These are phyloP conservation scores for Orycteropus afer DNA, from an alignment of 2,113 vertebrate species.

Conservation along the genomic window DNA sequence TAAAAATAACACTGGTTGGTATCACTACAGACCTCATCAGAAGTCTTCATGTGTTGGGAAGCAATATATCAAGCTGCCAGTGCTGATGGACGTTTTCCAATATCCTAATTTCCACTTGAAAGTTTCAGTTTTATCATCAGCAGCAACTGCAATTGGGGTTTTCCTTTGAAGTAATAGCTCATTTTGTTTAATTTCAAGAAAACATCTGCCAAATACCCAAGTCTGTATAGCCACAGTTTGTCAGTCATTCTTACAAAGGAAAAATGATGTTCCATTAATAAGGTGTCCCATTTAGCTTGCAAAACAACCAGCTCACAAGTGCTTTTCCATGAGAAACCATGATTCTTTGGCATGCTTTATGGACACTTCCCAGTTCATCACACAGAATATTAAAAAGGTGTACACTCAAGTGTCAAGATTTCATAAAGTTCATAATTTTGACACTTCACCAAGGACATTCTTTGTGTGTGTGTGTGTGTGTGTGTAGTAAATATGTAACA, in stretches of 20 bases:
- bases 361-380: no score
- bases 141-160: neutral
- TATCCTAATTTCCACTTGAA: neutral
- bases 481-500: no score
- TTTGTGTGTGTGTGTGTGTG: no score
- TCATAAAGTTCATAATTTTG: no score
- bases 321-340: neutral
- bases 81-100: neutral
- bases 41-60: no score
- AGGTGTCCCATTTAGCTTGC: neutral
- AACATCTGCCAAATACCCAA: neutral
- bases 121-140: neutral
- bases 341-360: rapidly evolving
- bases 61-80: neutral
- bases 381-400: no score
- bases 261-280: neutral
- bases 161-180: neutral
- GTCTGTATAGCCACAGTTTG: neutral
- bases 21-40: neutral
- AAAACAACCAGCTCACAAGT: rapidly evolving
- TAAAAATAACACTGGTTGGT: neutral
- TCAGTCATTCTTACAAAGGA: neutral
- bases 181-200: neutral
- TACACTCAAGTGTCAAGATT: neutral
- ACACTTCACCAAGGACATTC: neutral